Evolutionary conservation across 2,113 vertebrate genomes (phyloP).

Genomic region (Microcebus murinus): DNA sequence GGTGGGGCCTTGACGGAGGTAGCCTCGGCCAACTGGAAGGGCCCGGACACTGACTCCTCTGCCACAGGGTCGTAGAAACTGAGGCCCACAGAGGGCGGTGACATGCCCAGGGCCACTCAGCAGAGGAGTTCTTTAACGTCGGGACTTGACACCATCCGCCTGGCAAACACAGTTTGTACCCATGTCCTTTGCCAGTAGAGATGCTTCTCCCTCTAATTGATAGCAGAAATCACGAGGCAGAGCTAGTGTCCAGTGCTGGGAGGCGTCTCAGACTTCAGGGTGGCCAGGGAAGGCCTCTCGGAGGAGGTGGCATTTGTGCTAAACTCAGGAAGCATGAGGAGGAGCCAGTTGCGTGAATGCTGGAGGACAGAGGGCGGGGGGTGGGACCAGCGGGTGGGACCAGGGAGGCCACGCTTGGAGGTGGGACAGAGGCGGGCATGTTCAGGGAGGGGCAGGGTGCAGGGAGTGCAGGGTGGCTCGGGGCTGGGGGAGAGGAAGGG

Average conservation of each 20-base stretch:
- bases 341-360: not conserved
- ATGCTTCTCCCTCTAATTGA: not conserved
- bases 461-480: not conserved
- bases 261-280: not conserved
- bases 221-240: not conserved
- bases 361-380: not conserved
- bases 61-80: not conserved
- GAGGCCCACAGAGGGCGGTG: not conserved
- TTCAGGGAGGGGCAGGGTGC: not conserved
- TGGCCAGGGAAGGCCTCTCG: not conserved
- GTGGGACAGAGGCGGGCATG: not conserved
- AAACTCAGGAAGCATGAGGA: not conserved
- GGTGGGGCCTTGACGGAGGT: slow-evolving; percentile 11
- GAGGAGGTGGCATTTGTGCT: not conserved
- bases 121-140: not conserved
- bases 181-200: not conserved
- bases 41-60: not conserved
- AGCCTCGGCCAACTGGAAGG: not conserved
- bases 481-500: not conserved
- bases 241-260: not conserved
- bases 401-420: not conserved
- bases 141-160: not conserved
- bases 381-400: not conserved
- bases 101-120: not conserved
- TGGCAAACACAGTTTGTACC: not conserved